Evolutionary conservation across 2,113 vertebrate species (phyloP).

Genomic region (Garra rufa): DNA sequence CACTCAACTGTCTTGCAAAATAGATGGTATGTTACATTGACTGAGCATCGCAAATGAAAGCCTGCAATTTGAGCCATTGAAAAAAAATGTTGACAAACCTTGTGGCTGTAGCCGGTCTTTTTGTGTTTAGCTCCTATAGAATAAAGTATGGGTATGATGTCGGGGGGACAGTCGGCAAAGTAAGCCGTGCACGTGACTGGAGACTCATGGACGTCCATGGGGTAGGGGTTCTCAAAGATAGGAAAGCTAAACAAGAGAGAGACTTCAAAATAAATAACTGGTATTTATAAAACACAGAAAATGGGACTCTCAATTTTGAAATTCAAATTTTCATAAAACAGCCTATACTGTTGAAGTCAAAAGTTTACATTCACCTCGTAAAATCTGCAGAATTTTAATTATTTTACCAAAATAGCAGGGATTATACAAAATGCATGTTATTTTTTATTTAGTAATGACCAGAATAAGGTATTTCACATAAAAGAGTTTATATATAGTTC

Average conservation of each 20-base stretch:
- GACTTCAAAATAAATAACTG: background rate
- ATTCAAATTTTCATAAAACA: background rate
- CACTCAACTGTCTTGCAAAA: background rate
- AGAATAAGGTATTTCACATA: too few relatives aligned
- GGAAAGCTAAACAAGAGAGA: conserved; percentile 83
- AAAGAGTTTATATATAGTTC: too few relatives aligned
- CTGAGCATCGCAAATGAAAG: background rate
- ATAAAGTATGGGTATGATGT: conserved; percentile 95
- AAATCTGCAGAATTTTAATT: too few relatives aligned
- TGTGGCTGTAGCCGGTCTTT: conserved; percentile 96
- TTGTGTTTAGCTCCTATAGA: conserved; percentile 97
- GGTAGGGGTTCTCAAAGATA: conserved; percentile 98
- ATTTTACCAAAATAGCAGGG: too few relatives aligned
- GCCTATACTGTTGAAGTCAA: too few relatives aligned
- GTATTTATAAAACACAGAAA: background rate
- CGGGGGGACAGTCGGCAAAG: conserved; percentile 95
- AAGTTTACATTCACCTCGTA: too few relatives aligned
- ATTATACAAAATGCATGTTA: too few relatives aligned
- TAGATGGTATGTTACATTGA: background rate
- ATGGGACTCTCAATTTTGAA: background rate
- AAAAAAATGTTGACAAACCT: conserved; percentile 76
- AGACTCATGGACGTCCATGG: conserved; percentile 98
- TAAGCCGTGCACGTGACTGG: conserved; percentile 98
- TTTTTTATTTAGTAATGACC: too few relatives aligned
- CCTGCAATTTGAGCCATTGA: too few relatives aligned